These are phyloP conservation scores for Agriopis leucophaearia DNA, from an alignment of 2,888 invertebrate species.

Conservation along the genomic window DNA sequence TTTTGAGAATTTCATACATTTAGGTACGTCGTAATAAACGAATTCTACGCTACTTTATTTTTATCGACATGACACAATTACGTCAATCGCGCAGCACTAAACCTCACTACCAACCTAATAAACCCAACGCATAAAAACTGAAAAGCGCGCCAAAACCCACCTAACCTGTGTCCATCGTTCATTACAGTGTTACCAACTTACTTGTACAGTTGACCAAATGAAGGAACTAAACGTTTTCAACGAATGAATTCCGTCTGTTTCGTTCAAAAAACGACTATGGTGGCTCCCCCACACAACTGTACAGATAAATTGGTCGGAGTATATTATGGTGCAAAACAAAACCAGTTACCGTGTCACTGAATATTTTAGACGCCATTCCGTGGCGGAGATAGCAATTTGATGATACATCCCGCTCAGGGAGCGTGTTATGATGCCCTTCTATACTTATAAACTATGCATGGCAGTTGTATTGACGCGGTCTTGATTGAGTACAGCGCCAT, in stretches of 20 bases:
- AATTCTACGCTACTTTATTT: not conserved
- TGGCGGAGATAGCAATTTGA: slow-evolving; percentile 74
- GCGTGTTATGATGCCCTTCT: slow-evolving; percentile 70
- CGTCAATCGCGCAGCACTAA: slow-evolving; percentile 19
- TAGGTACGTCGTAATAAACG: not conserved
- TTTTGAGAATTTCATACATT: no score
- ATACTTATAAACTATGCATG: slow-evolving; percentile 76
- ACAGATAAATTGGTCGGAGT: slow-evolving; percentile 11
- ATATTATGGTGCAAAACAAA: slow-evolving; percentile 70
- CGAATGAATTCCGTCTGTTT: not conserved
- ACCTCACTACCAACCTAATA: slow-evolving; percentile 40
- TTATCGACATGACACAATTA: slow-evolving; percentile 23
- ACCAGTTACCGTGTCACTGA: slow-evolving; percentile 77
- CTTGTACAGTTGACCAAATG: not conserved
- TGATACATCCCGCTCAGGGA: slow-evolving; percentile 73
- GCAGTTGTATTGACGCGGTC: slow-evolving; percentile 70
- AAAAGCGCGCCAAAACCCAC: slow-evolving; percentile 52
- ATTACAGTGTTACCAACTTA: slow-evolving; percentile 47
- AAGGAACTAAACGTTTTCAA: slow-evolving; percentile 1
- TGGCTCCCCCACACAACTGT: slow-evolving; percentile 3
- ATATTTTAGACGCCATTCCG: slow-evolving; percentile 80
- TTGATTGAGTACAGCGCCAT: slow-evolving; percentile 64
- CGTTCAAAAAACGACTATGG: not conserved
- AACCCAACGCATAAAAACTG: slow-evolving; percentile 47
- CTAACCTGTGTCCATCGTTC: slow-evolving; percentile 65